Conservation (phyloP, 2,797 vertebrate species). For the Aselliscus stoliczkanus region DNA sequence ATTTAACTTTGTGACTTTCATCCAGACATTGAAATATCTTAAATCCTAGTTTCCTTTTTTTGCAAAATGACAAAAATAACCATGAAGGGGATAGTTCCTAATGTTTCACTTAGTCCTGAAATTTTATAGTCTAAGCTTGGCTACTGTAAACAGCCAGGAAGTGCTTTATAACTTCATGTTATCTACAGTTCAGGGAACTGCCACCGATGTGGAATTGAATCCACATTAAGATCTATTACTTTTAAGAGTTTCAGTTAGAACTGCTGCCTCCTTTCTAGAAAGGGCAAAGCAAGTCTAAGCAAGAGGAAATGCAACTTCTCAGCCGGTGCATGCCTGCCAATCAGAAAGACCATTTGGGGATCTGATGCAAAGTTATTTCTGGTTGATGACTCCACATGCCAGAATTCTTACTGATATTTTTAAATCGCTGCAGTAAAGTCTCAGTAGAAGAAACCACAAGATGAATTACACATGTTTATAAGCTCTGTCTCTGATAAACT, state of each 20-base stretch:
- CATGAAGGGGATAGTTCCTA: background rate
- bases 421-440: slow-evolving; percentile 65
- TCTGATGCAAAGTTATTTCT: slow-evolving; percentile 69
- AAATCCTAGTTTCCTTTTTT: background rate
- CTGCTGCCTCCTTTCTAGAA: slow-evolving; percentile 21
- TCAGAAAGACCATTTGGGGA: slow-evolving; percentile 63
- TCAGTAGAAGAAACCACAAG: slow-evolving; percentile 52
- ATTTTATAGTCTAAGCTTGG: slow-evolving; percentile 30
- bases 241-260: slow-evolving; percentile 35
- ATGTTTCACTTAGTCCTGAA: background rate
- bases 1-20: background rate
- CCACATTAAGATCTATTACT: slow-evolving; percentile 45
- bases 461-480: slow-evolving; percentile 60
- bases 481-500: slow-evolving; percentile 62
- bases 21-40: background rate
- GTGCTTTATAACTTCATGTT: slow-evolving; percentile 28
- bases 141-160: background rate
- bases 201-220: slow-evolving; percentile 22
- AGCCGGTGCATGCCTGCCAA: slow-evolving; percentile 48
- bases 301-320: slow-evolving; percentile 34
- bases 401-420: slow-evolving; percentile 68
- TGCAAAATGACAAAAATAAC: background rate
- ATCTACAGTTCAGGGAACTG: slow-evolving; percentile 36
- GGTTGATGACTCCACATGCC: slow-evolving; percentile 61
- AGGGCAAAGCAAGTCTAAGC: slow-evolving; percentile 39